Evolutionary conservation across 2,113 vertebrate genomes (phyloP).

Genomic region (Saimiri boliviensis): DNA sequence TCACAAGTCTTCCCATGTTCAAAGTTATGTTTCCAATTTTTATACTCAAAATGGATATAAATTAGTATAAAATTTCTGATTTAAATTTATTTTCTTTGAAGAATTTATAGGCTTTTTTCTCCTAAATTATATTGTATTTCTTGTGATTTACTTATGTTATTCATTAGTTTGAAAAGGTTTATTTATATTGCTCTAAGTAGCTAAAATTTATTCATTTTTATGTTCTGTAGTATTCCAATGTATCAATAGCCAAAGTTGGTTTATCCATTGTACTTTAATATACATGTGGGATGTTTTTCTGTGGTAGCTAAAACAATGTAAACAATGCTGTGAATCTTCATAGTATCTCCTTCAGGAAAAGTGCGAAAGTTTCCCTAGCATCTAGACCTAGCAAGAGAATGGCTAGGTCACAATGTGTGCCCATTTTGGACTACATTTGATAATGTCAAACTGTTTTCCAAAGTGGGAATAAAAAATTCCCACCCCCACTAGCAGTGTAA

Average conservation of each 20-base stretch:
- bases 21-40: neutral
- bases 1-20: neutral
- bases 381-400: neutral
- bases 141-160: neutral
- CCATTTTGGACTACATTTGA: neutral
- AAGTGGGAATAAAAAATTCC: neutral
- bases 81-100: neutral
- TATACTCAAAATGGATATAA: neutral
- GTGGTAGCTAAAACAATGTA: neutral
- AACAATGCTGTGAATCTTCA: neutral
- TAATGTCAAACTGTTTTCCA: neutral
- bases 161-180: neutral
- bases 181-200: neutral
- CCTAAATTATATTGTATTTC: neutral
- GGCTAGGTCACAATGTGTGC: neutral
- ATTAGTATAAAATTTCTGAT: neutral
- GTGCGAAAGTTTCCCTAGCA: neutral
- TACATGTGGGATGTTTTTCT: neutral
- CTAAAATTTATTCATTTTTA: neutral
- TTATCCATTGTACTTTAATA: neutral
- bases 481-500: neutral
- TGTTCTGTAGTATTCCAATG: neutral
- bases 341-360: neutral
- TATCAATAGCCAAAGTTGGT: neutral
- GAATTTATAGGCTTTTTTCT: neutral